Base-by-base conservation (phyloP, 2,888 invertebrate species). In the Slavum lentiscoides region DNA sequence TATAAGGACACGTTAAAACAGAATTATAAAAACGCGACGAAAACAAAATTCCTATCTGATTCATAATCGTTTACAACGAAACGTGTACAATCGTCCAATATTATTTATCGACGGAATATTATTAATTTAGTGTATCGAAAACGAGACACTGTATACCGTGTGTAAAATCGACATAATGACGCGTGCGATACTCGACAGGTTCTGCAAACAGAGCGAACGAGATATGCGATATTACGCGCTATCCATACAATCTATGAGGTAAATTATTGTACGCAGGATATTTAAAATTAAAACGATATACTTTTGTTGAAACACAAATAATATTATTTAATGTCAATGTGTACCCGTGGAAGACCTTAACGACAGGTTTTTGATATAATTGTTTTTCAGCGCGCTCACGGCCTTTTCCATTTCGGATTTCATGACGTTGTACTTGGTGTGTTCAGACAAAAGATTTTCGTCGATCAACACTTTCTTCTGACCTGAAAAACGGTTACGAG, bases 281-380 rank as follows among this genome's bases (percentile, higher is more conserved):
- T 49, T 49, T 49, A 3, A 49, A 49, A 49, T 1, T 49, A 11
- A 49, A 49, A 49, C 13, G 11, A 49, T 11, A 11, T 49, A 59
- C 4, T 59, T 59, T 59, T 7, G 15, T 59, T 21, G 8, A 59
- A 21, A 59, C 21, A 59, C 21, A 59, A 21, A 21, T 59, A n/a
- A 59, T n/a, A n/a, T 59, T 21, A 59, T 59, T 59, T 21, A 59
- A 5, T 1, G 21, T 59, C 2, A 59, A 21, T 59, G 59, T 15
- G 77, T 85, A 89, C 90, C 95, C 82, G 92, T 89, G 5, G 92
- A 91, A 1, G 95, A 93, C 58, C 96, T 89, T 17, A 97, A 84
- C 6, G 93, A 92, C 53, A 97, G 87, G 85, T 95, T 91, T 85
- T 94, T 93, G 0, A 92, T 88, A 85, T 92, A 95, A 82, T 94